Evolutionary conservation across 35 echinoderm and acorn worm species (phyloP), one percentile per base, ranked within the genome.

Genomic region (Apostichopus japonicus): DNA sequence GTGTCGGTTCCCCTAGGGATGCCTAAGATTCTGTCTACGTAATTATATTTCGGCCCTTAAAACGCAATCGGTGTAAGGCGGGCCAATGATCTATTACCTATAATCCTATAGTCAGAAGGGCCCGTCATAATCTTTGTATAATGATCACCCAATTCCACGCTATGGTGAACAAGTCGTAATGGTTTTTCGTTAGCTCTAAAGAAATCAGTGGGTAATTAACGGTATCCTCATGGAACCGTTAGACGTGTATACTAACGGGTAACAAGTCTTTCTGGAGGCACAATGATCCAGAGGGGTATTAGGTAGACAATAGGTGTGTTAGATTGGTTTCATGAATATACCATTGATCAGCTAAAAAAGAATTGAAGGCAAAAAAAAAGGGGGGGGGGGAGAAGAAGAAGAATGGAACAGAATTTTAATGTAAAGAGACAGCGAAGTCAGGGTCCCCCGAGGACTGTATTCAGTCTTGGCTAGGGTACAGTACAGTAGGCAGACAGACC

Each of bases 91-190:
- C 56, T 51, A 65, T 71, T 87, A 87, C 56, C 86, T 25, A 53
- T 87, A 44, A 87, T 87, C 86, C 63, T 57, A 44, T 44, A 62
- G 79, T 87, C 86, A 27, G 1, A 44, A 87, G 11, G 24, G 9
- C 55, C 56, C 4, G 24, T 23, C 58, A 71, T 65, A 87, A 87
- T 87, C 56, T 87, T 87, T 71, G 56, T 87, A 44, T 44, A 83
- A 87, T 87, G 86, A 87, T 87, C 86, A 87, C 86, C 86, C 63
- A 87, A 87, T 87, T 87, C 86, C 86, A 87, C 56, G 86, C 56
- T 87, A 56, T 53, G 54, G 15, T 87, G 63, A 25, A 56, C 86
- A 87, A 83, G 44, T 54, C 79, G 33, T 83, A 83, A 54, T 53
- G 11, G 63, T 67, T 67, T 67, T 67, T 67, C 19, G 11, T 67